Evolutionary conservation across 1,140 invertebrate genomes (phyloP), one percentile per base, ranked within the genome.

Genomic region (Pararge aegeria): DNA sequence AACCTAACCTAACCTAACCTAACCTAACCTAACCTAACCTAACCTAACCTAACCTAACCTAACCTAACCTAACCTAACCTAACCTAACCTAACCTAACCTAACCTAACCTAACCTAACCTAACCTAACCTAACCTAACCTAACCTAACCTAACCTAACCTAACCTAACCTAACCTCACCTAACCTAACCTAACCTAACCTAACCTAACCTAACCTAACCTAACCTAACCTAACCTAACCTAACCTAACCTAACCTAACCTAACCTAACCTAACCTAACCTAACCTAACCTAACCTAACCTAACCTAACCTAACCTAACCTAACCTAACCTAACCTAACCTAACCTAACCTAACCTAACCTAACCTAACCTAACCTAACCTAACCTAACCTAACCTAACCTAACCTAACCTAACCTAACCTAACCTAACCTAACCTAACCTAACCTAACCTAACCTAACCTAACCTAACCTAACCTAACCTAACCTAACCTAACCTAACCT

Each of bases 1-100:
- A 49, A 49, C 46, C 46, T 27, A 21, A 49, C 46, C 46, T 49
- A 49, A 49, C 46, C 24, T 49, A 49, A 49, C 46, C 46, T 49
- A 49, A 49, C 46, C 46, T 49, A 49, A 49, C 46, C 46, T 49
- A 49, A 49, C 46, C 46, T 49, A 49, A 49, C 46, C 46, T 49
- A 49, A 49, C 46, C 46, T 49, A 49, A 49, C 24, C 24, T 24
- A 24, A 49, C 46, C 46, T 49, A 49, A 49, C 46, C 46, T 49
- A 49, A 49, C 19, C 46, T 21, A 49, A 49, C 46, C 46, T 49
- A 49, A 49, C n/a, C n/a, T n/a, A n/a, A n/a, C n/a, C n/a, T n/a
- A n/a, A 49, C 46, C 46, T 49, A 49, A 49, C 46, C 16, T 15
- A 49, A 49, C 19, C 46, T 49, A 49, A 49, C 46, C 46, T 49